These are phyloP conservation scores for Etheostoma cragini DNA, from an alignment of 2,113 vertebrate genomes.

Conservation along the genomic window DNA sequence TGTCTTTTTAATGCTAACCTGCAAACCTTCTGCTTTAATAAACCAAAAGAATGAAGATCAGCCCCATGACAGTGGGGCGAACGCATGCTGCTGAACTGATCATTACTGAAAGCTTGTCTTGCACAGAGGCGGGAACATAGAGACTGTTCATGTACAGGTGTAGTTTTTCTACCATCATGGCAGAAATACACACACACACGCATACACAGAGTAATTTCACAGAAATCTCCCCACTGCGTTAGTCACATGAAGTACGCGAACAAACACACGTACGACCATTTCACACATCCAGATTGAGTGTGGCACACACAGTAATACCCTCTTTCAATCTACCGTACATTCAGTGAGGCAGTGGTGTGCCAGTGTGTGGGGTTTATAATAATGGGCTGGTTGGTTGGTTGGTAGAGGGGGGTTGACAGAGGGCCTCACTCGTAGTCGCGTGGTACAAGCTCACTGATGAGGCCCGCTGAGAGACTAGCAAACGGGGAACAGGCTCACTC, in stretches of 20 bases:
- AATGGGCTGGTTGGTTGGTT: constrained; percentile 39
- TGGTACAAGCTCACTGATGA: constrained; percentile 74
- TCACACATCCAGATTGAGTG: constrained; percentile 20
- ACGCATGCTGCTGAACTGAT: constrained; percentile 5
- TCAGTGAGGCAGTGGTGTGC: constrained; percentile 61
- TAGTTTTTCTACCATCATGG: neutral
- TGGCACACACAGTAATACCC: constrained; percentile 42
- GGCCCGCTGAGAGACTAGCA: constrained; percentile 61
- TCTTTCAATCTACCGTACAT: constrained; percentile 69
- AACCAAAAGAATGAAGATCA: neutral
- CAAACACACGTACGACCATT: constrained; percentile 11
- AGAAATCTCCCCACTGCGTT: neutral
- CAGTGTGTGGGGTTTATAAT: constrained; percentile 59
- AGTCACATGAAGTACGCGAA: constrained; percentile 4
- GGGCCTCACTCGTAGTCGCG: constrained; percentile 59
- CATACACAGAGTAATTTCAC: constrained; percentile 9
- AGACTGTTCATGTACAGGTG: constrained; percentile 21
- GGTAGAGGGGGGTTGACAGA: constrained; percentile 57
- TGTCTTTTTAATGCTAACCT: neutral
- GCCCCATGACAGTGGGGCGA: neutral
- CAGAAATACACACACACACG: neutral
- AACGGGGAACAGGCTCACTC: constrained; percentile 45
- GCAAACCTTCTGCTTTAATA: neutral
- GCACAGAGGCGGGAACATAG: neutral
- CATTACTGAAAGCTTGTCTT: neutral